Evolutionary conservation across 1,140 invertebrate species (phyloP).

Genomic region (Cephus cinctus): DNA sequence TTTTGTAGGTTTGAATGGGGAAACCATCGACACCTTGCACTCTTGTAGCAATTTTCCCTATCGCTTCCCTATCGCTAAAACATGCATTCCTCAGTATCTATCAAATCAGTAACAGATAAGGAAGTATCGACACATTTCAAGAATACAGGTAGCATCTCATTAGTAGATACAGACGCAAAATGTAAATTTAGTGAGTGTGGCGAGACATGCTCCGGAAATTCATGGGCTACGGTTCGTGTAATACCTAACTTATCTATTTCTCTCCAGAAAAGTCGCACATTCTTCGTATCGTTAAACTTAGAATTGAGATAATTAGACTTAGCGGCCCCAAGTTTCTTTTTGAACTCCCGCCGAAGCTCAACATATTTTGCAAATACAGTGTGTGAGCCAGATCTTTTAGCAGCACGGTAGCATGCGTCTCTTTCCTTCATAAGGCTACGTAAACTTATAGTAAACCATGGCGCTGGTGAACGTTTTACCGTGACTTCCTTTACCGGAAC

Average conservation of each 20-base stretch:
- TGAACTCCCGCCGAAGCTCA: no score
- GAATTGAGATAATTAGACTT: not conserved
- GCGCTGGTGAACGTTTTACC: not conserved
- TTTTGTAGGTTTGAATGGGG: not conserved
- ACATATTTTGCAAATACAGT: not conserved
- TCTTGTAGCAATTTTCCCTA: not conserved
- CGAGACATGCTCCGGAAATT: not conserved
- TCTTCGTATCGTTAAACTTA: not conserved
- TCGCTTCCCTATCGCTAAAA: not conserved
- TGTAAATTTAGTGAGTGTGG: not conserved
- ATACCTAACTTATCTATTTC: not conserved
- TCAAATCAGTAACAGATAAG: not conserved
- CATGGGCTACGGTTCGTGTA: not conserved
- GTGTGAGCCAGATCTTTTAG: not conserved
- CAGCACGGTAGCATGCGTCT: not conserved
- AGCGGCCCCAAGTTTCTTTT: no score
- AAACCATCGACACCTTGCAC: not conserved
- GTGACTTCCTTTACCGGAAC: not conserved
- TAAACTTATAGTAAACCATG: not conserved
- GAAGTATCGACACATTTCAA: not conserved
- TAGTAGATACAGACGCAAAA: not conserved
- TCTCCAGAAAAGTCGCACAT: not conserved
- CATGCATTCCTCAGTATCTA: not conserved
- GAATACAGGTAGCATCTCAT: not conserved
- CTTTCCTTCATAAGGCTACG: not conserved